Percentiles rank a stretch among this genome's conserved stretches.
Conservation (phyloP, 2,113 vertebrate species). For the Ploceus nigricollis region DNA sequence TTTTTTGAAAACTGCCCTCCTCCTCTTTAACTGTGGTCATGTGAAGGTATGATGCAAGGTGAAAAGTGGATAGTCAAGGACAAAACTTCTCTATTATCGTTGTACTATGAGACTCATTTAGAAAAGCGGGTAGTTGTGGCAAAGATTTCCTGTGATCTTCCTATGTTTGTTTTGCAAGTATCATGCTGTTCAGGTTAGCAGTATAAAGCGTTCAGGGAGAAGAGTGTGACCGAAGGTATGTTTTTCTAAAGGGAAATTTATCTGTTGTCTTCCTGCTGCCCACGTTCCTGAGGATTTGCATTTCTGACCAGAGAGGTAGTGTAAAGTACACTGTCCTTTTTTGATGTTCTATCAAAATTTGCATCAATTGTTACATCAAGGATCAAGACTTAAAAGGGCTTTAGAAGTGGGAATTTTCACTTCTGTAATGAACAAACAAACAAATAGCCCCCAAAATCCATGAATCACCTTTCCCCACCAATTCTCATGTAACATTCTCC, state of each 20-base stretch:
- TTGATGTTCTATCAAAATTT: no score
- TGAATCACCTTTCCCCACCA: background rate
- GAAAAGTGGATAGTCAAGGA: background rate
- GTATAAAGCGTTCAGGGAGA: background rate
- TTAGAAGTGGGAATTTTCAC: no score
- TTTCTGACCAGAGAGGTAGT: background rate
- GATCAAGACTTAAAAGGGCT: no score
- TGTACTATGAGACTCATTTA: no score
- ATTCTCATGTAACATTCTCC: background rate
- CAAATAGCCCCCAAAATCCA: background rate
- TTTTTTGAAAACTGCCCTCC: background rate
- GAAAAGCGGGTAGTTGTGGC: background rate
- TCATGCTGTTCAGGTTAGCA: background rate
- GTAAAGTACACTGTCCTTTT: background rate
- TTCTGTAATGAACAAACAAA: background rate
- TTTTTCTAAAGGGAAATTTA: background rate
- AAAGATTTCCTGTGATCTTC: background rate
- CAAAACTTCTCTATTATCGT: fast-evolving
- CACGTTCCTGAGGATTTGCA: background rate
- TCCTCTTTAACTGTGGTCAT: background rate
- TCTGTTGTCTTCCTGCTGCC: background rate
- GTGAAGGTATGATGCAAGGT: no score
- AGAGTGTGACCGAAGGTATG: no score
- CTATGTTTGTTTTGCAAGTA: background rate
- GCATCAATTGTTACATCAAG: background rate